A percentile compares a stretch with the other conserved stretches of the same genome.
phyloP scores from a whole-genome alignment of 1,140 invertebrate species.

The Zaprionus vittiger region DNA sequence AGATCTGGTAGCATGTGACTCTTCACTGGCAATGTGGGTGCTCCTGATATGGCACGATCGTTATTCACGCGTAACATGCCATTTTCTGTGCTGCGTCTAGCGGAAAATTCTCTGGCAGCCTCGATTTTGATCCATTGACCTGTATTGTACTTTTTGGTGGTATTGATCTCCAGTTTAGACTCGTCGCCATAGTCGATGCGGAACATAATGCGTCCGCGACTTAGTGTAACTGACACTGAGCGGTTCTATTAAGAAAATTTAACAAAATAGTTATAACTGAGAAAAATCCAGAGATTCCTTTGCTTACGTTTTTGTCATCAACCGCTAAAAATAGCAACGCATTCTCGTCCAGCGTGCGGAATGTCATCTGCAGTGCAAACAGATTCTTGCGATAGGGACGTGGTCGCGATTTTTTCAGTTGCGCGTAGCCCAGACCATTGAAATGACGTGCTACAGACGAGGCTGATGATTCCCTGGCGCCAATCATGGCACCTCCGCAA shows the following conservation, averaged over 20 bases:
- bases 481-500: conserved; percentile 86
- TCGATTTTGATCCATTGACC: conserved; percentile 92
- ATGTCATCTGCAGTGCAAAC: conserved; percentile 92
- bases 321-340: conserved; percentile 93
- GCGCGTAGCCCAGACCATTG: conserved; percentile 91
- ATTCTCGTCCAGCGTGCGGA: conserved; percentile 95
- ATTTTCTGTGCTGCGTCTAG: conserved; percentile 86
- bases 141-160: conserved; percentile 91
- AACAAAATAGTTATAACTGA: not conserved
- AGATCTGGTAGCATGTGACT: conserved; percentile 88
- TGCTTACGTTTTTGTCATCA: conserved; percentile 88
- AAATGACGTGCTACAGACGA: conserved; percentile 86
- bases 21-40: conserved; percentile 86
- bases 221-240: conserved; percentile 90
- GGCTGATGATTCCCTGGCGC: conserved; percentile 69
- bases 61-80: conserved; percentile 89
- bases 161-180: conserved; percentile 88
- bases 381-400: conserved; percentile 89
- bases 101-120: conserved; percentile 86
- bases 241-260: conserved; percentile 87
- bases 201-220: conserved; percentile 91
- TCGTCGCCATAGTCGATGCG: conserved; percentile 89
- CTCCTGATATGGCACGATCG: conserved; percentile 88
- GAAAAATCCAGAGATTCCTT: not conserved
- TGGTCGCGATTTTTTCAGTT: conserved; percentile 87